Conservation (phyloP, 2,888 invertebrate species). For the Pilophorus perplexus region DNA sequence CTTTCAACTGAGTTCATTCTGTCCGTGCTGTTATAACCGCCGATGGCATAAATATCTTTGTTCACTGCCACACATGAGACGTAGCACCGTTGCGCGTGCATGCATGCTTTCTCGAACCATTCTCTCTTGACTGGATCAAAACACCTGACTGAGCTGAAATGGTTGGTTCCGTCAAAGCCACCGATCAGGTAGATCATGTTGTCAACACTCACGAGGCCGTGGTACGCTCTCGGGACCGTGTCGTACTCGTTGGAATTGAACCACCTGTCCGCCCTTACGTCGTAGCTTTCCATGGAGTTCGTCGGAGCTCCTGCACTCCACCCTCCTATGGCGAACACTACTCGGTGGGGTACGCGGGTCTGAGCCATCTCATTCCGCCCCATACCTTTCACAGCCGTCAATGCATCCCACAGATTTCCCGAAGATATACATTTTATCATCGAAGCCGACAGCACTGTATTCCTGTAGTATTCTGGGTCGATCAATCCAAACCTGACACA, state of each 20-base stretch:
- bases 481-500: slow-evolving; percentile 68
- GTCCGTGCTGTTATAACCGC: slow-evolving; percentile 75
- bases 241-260: slow-evolving; percentile 67
- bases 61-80: slow-evolving; percentile 71
- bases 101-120: slow-evolving; percentile 74
- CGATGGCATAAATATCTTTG: slow-evolving; percentile 73
- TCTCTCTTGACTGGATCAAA: slow-evolving; percentile 73
- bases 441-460: slow-evolving; percentile 54
- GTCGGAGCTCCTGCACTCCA: slow-evolving; percentile 64
- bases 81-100: slow-evolving; percentile 77
- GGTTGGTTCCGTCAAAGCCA: slow-evolving; percentile 75
- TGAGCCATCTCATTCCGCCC: background rate
- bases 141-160: slow-evolving; percentile 75
- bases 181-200: slow-evolving; percentile 75
- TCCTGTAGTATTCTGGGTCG: slow-evolving; percentile 59
- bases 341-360: slow-evolving; percentile 70
- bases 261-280: slow-evolving; percentile 75
- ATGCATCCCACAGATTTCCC: slow-evolving; percentile 13
- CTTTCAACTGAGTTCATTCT: slow-evolving; percentile 75
- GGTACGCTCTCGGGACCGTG: slow-evolving; percentile 70
- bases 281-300: slow-evolving; percentile 71
- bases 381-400: background rate
- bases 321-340: slow-evolving; percentile 79
- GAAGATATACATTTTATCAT: background rate
- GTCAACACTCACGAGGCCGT: slow-evolving; percentile 70